Evolutionary conservation across 2,113 vertebrate species (phyloP), one percentile per base, ranked within the genome.

Genomic region (Cyprinus carpio): DNA sequence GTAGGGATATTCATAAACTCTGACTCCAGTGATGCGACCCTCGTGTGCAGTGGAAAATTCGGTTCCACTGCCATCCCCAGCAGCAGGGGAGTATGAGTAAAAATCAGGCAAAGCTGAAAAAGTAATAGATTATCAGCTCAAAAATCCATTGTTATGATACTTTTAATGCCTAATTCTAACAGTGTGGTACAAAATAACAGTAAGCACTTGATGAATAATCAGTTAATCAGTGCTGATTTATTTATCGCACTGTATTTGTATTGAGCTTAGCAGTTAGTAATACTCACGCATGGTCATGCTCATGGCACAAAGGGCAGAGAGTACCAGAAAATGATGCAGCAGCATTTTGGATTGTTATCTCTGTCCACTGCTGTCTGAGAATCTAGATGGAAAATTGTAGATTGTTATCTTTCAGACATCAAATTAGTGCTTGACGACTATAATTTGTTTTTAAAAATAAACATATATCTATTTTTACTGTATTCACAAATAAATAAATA

Each of bases 11-110:
- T 76, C 83, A 74, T 72, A 84, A 13, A 84, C 25, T 76, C 58
- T 76, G 71, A 84, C 2, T 43, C 31, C 83, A 46, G 72, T 84
- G 83, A 84, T 84, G 13, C 37, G 74, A 29, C 72, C n/a, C 4
- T 76, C 40, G 1, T 43, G 15, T 23, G 72, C 25, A 12, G 58
- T 75, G 54, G 83, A n/a, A n/a, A 31, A 84, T 62, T 74, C 67
- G 13, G 4, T 77, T 8, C 83, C 83, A 12, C 7, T 16, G 43
- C 81, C 81, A 0, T 11, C 56, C 9, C 81, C 81, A 1, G 6
- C 81, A 54, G 43, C 46, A 15, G 29, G 20, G 10, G 81, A 83
- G 31, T 54, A 83, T 7, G 25, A 51, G 65, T 74, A 83, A 83
- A 13, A 13, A 5, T 72, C 65, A 4, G 69, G 82, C 18, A 72